phyloP scores from a whole-genome alignment of 1,140 invertebrate species.

The Proctacanthus coquilletti region DNA sequence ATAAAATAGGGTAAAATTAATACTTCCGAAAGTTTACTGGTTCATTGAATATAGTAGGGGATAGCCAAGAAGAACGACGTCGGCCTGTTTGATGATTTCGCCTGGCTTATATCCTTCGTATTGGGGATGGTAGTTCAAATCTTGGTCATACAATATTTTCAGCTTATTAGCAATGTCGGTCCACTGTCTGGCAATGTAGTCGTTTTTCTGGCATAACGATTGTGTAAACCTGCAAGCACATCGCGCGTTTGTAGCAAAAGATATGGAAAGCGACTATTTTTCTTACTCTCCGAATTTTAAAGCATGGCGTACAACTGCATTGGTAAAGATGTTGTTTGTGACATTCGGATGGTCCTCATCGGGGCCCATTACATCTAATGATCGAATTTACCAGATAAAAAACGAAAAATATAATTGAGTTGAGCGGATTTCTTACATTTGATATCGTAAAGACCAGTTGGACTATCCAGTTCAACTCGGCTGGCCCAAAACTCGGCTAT shows the following conservation, averaged over 20 bases:
- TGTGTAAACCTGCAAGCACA: background rate
- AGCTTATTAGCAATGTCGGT: constrained; percentile 33
- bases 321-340: constrained; percentile 38
- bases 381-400: no score
- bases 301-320: constrained; percentile 36
- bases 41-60: constrained; percentile 37
- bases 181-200: no score
- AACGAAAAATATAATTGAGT: constrained; percentile 8
- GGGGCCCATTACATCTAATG: constrained; percentile 40
- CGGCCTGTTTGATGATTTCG: constrained; percentile 37
- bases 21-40: constrained; percentile 9
- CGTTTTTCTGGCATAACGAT: no score
- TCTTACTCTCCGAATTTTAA: constrained; percentile 33
- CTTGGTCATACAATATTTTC: constrained; percentile 30
- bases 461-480: constrained; percentile 32
- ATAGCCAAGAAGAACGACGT: constrained; percentile 36
- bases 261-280: no score
- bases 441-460: constrained; percentile 32
- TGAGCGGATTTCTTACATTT: constrained; percentile 20
- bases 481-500: constrained; percentile 39
- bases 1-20: background rate
- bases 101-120: constrained; percentile 31
- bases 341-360: constrained; percentile 40
- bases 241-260: no score
- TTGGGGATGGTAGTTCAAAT: constrained; percentile 37